Conservation (phyloP, 2,113 vertebrate genomes). For the Macroglossus sobrinus region DNA sequence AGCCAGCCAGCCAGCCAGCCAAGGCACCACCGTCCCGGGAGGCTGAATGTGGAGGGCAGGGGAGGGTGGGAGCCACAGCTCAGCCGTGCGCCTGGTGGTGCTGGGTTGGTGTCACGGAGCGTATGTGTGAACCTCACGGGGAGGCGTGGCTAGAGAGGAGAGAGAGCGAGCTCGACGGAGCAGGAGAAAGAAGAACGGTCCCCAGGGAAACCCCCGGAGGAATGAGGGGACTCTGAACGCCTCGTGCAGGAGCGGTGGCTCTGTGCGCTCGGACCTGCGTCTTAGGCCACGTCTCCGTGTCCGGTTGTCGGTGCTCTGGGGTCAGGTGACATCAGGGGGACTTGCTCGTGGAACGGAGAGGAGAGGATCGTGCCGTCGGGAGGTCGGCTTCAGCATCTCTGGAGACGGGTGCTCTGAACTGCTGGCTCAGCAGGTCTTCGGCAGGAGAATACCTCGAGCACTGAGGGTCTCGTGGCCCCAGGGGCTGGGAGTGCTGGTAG, state of each 20-base stretch:
- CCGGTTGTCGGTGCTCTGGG: not conserved
- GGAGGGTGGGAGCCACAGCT: not conserved
- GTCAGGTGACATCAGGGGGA: not conserved
- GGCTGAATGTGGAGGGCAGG: constrained; percentile 11
- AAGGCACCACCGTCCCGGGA: constrained; percentile 14
- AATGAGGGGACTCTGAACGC: not conserved
- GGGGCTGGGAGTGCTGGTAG: not conserved
- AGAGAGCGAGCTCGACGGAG: not conserved
- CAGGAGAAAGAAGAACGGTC: not conserved
- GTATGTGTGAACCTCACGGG: not conserved
- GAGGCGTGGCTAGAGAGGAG: not conserved
- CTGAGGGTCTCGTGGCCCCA: not conserved
- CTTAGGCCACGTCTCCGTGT: not conserved
- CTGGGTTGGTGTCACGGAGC: not conserved
- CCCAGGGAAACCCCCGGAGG: not conserved
- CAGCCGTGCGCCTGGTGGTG: not conserved
- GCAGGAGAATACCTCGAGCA: not conserved
- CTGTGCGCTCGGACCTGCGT: not conserved
- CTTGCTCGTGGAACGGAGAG: not conserved
- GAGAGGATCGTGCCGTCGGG: not conserved
- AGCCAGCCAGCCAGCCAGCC: too few species aligned
- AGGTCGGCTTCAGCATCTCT: not conserved
- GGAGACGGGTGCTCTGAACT: not conserved
- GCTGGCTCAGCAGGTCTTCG: not conserved
- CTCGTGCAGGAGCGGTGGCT: not conserved